Percentiles rank a stretch among this genome's conserved stretches.
Conservation (phyloP, 1,140 invertebrate genomes). For the Tribolium castaneum region DNA sequence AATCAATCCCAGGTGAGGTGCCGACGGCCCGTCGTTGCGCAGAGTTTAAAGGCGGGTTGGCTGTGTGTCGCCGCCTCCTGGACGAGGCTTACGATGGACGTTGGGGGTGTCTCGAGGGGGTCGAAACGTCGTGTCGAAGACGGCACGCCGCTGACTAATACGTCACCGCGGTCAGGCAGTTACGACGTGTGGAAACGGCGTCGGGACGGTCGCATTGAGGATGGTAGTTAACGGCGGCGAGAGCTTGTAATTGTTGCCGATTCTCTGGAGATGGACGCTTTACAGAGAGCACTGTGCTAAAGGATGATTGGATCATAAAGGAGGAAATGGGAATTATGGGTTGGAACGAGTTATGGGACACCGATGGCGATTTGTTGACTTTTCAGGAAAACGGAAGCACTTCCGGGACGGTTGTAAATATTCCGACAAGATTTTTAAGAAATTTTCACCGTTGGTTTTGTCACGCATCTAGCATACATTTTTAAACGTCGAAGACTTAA, state of each 20-base stretch:
- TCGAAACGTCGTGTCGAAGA: neutral
- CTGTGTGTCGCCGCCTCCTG: conserved; percentile 32
- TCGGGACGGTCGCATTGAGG: conserved; percentile 6
- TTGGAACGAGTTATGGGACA: neutral
- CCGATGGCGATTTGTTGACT: neutral
- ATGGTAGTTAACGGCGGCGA: conserved; percentile 1
- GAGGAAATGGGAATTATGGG: neutral
- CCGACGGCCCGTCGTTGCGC: conserved; percentile 41
- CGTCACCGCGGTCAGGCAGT: conserved; percentile 16
- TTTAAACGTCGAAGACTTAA: too few species aligned
- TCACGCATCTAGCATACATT: too few species aligned
- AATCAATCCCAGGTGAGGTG: conserved; percentile 51
- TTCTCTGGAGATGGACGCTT: neutral
- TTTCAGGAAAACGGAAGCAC: too few species aligned
- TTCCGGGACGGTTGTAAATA: too few species aligned
- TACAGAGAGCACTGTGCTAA: neutral
- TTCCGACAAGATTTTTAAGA: too few species aligned
- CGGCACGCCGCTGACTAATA: conserved; percentile 28
- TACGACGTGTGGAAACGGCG: conserved; percentile 13
- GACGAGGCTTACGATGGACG: conserved; percentile 33
- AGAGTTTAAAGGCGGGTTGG: conserved; percentile 21
- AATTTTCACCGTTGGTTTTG: too few species aligned
- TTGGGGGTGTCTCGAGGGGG: neutral
- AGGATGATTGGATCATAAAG: conserved; percentile 12
- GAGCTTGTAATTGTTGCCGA: conserved; percentile 21